These are phyloP conservation scores for Athripsodes cinereus DNA, from an alignment of 2,888 invertebrate genomes.

Conservation along the genomic window DNA sequence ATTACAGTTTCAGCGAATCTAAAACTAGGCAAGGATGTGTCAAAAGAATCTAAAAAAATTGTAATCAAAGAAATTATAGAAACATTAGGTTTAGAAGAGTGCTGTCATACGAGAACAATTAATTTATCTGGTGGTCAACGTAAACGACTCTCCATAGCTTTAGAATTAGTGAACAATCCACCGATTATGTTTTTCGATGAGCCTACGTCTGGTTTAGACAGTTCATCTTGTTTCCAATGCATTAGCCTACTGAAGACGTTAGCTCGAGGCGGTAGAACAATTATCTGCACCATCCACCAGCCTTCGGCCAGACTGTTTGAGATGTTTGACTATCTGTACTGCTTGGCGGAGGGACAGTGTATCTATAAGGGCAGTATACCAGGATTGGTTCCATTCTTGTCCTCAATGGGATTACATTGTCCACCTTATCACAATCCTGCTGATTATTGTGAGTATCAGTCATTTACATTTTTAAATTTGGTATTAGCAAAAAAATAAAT, in stretches of 20 bases:
- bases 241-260: conserved; percentile 82
- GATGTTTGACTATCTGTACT: conserved; percentile 91
- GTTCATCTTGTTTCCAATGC: conserved; percentile 91
- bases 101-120: conserved; percentile 70
- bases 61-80: conserved; percentile 83
- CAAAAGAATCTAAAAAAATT: conserved; percentile 64
- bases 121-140: conserved; percentile 87
- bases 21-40: conserved; percentile 78
- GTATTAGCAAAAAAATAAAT: too few relatives aligned
- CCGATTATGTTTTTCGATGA: conserved; percentile 98
- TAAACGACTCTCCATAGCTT: conserved; percentile 83
- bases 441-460: conserved; percentile 69
- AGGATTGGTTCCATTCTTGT: conserved; percentile 82
- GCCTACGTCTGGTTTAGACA: conserved; percentile 89
- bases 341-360: conserved; percentile 88
- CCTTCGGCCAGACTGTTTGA: conserved; percentile 93
- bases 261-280: conserved; percentile 81
- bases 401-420: conserved; percentile 78
- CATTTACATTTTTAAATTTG: not conserved
- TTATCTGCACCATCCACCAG: conserved; percentile 95
- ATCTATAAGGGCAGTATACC: conserved; percentile 83
- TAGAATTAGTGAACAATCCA: conserved; percentile 92
- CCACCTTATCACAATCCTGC: conserved; percentile 96
- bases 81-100: conserved; percentile 73
- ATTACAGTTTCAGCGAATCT: conserved; percentile 92